A percentile compares a stretch with the other conserved stretches of the same genome.
Evolutionary conservation across 1,140 invertebrate species (phyloP).

Genomic region (Drosophila insularis): DNA sequence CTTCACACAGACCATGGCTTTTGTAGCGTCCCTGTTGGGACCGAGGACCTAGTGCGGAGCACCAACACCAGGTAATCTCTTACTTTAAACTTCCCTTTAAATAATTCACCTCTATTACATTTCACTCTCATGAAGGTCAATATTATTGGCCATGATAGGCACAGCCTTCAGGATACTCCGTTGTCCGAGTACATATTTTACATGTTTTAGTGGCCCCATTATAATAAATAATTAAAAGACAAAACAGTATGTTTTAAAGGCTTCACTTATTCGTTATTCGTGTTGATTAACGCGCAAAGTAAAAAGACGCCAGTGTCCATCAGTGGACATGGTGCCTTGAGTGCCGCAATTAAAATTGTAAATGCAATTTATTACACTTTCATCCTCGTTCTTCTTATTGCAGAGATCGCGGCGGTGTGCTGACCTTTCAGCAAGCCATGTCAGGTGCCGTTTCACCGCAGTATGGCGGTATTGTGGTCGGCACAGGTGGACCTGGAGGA

Average conservation of each 20-base stretch:
- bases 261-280: no score
- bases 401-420: constrained; percentile 73
- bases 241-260: no score
- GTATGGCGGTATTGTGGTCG: constrained; percentile 43
- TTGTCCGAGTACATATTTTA: no score
- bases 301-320: neutral
- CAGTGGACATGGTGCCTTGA: neutral
- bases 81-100: no score
- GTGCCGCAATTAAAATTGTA: constrained; percentile 12
- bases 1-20: constrained; percentile 48
- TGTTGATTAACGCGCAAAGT: no score
- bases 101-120: neutral
- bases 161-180: no score
- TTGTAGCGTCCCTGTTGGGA: constrained; percentile 25
- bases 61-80: constrained; percentile 40
- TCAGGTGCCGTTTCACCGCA: constrained; percentile 79
- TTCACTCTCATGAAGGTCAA: no score
- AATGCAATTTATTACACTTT: constrained; percentile 21
- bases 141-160: no score
- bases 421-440: constrained; percentile 79
- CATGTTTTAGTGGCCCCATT: no score
- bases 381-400: constrained; percentile 12
- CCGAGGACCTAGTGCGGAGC: constrained; percentile 42
- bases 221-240: no score
- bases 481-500: neutral